Evolutionary conservation across 2,888 invertebrate species (phyloP), one percentile per base, ranked within the genome.

Genomic region (Gari tellinella): DNA sequence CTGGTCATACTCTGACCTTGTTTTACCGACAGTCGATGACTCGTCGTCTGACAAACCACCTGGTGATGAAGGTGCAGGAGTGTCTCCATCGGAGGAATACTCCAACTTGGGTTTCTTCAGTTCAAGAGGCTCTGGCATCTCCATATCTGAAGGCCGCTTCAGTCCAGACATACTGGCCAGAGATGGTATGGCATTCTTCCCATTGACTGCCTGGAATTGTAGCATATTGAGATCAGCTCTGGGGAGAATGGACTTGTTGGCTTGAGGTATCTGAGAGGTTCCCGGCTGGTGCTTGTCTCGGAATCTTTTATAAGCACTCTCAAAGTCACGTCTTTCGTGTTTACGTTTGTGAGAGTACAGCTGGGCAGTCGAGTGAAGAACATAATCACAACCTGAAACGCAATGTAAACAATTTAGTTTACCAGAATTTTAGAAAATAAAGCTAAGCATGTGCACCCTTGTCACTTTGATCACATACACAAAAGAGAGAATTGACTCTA

Each of bases 271-370:
- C 3, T 19, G 52, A 17, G 45, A 26, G 26, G 63, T 43, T 2
- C 31, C 12, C 2, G 38, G 55, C 21, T 67, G 64, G 86, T 94
- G 94, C 3, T 93, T 93, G 75, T 95, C 91, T 91, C 95, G 94
- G 92, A 94, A 95, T 91, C 94, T 96, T 91, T 96, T 94, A 92
- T 97, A 97, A 7, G 95, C 96, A 91, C 96, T 94, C 90, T 99
- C 98, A 38, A 90, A 91, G 72, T 90, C 90, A 10, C 89, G 81
- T 7, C 98, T 94, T 92, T 99, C 99, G 92, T 99, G 99, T 90
- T 98, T 99, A 64, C 99, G 95, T 93, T 99, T 99, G 92, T 99
- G 99, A 12, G 98, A 97, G 92, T 97, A 97, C 81, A 99, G 95
- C 92, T 99, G 99, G 57, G 98, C 97, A 90, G 97, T 97, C 40